phyloP scores from a whole-genome alignment of 2,797 vertebrate species.

The Pseudomugil tenellus region DNA sequence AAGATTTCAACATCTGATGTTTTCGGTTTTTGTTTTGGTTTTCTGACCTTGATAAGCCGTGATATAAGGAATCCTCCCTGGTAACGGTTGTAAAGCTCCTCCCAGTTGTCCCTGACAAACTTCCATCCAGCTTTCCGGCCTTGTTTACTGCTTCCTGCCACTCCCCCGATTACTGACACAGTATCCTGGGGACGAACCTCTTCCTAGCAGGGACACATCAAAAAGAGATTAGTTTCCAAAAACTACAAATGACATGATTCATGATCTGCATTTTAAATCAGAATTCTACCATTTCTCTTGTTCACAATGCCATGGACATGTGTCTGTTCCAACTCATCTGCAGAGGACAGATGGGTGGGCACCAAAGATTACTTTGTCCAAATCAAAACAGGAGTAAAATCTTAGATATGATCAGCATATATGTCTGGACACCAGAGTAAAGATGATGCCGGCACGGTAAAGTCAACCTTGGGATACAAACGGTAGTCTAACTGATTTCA shows the following conservation, averaged over 20 bases:
- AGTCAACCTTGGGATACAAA: too few relatives aligned
- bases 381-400: too few relatives aligned
- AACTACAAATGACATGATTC: background rate
- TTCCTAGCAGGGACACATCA: conserved; percentile 81
- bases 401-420: too few relatives aligned
- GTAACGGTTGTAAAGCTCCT: conserved; percentile 96
- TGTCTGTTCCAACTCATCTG: background rate
- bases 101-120: conserved; percentile 97
- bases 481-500: too few relatives aligned
- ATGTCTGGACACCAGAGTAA: too few relatives aligned
- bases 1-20: too few relatives aligned
- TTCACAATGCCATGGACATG: too few relatives aligned
- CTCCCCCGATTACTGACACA: conserved; percentile 95
- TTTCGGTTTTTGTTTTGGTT: background rate
- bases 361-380: too few relatives aligned
- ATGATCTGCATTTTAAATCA: background rate
- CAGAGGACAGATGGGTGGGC: background rate
- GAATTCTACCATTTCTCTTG: background rate
- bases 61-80: conserved; percentile 98
- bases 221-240: too few relatives aligned
- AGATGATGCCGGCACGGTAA: too few relatives aligned
- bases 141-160: conserved; percentile 95
- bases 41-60: conserved; percentile 92
- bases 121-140: conserved; percentile 97
- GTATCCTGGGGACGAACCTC: conserved; percentile 99